Evolutionary conservation across 2,113 vertebrate species (phyloP).

Genomic region (Tragelaphus buxtoni): DNA sequence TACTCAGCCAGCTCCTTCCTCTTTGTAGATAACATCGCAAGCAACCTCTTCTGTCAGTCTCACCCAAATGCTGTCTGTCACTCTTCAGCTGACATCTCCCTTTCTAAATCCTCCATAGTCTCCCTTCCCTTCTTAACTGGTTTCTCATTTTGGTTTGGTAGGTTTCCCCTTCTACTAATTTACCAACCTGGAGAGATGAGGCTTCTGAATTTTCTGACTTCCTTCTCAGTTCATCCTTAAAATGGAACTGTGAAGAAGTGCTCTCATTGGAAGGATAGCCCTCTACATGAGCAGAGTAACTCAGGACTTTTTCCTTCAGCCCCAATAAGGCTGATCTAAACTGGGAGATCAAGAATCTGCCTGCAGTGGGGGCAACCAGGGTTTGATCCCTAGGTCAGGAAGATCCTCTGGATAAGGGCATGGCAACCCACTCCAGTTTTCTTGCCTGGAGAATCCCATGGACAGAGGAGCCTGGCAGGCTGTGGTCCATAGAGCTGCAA

Average conservation of each 20-base stretch:
- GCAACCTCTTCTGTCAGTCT: not conserved
- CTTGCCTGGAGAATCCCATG: not conserved
- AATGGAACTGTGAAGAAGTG: not conserved
- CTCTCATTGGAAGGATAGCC: not conserved
- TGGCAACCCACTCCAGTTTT: not conserved
- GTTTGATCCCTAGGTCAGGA: not conserved
- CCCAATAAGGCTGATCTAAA: not conserved
- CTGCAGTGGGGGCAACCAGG: not conserved
- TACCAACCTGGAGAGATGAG: not conserved
- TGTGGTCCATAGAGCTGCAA: not conserved
- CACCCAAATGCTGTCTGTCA: not conserved
- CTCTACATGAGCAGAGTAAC: not conserved
- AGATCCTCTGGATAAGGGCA: not conserved
- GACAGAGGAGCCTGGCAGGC: not conserved
- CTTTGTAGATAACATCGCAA: not conserved
- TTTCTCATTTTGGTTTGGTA: not conserved
- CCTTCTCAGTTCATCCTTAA: not conserved
- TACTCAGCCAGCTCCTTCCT: not conserved
- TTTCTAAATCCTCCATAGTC: not conserved
- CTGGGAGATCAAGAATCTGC: not conserved
- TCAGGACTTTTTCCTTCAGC: not conserved
- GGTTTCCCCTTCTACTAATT: not conserved
- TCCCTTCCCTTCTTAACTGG: not conserved
- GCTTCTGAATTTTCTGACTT: not conserved
- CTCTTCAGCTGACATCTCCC: not conserved